Percentiles rank a stretch among this genome's conserved stretches.
Evolutionary conservation across 2,797 vertebrate genomes (phyloP).

Genomic region (Rhadinocentrus ornatus): DNA sequence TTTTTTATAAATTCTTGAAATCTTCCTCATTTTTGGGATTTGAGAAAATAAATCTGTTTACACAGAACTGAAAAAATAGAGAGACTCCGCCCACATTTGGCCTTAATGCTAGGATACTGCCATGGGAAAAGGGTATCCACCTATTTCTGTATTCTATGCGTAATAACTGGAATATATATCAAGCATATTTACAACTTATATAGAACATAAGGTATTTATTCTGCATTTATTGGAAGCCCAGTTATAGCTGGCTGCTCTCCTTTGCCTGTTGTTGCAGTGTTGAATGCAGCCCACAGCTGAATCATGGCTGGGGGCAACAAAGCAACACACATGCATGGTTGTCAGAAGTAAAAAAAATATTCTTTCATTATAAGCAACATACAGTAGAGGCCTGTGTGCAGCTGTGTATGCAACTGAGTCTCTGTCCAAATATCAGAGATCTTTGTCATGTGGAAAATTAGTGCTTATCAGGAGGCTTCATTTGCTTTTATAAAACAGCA

Average conservation of each 20-base stretch:
- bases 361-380: not conserved
- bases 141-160: conserved; percentile 53
- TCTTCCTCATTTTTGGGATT: conserved; percentile 4
- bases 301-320: not conserved
- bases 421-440: conserved; percentile 10
- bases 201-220: conserved; percentile 51
- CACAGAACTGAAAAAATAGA: conserved; percentile 14
- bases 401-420: conserved; percentile 24
- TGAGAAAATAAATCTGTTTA: conserved; percentile 16
- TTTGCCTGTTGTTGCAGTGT: conserved; percentile 33
- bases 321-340: conserved; percentile 13
- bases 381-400: not conserved
- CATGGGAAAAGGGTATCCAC: conserved; percentile 52
- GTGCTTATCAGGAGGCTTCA: not conserved
- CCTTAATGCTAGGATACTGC: conserved; percentile 83
- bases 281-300: conserved; percentile 37
- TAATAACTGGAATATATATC: conserved; percentile 45
- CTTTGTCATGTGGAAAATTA: not conserved
- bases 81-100: conserved; percentile 54
- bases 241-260: conserved; percentile 51
- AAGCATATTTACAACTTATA: conserved; percentile 58
- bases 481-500: not conserved
- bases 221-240: conserved; percentile 53
- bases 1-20: not conserved
- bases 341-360: conserved; percentile 21